Percentiles rank a stretch among this genome's conserved stretches.
phyloP scores from a whole-genome alignment of 2,888 invertebrate species.

The Microplitis manilae region DNA sequence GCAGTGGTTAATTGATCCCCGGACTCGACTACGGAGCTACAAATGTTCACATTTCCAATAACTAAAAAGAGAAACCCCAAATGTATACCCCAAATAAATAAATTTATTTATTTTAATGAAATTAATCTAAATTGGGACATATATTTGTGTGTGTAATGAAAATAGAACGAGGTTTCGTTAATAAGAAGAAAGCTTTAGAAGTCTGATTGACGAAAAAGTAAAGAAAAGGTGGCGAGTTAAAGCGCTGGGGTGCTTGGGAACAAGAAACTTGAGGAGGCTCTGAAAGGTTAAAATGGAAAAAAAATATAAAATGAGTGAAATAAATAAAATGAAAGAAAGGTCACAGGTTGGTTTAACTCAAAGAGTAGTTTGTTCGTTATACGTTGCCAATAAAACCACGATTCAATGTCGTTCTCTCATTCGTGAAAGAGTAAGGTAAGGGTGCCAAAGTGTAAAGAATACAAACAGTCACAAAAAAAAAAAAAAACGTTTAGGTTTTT shows the following conservation, averaged over 20 bases:
- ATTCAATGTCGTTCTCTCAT: constrained; percentile 5
- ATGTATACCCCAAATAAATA: too few relatives aligned
- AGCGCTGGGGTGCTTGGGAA: neutral
- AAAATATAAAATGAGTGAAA: neutral
- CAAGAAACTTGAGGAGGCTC: neutral
- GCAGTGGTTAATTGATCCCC: constrained; percentile 1
- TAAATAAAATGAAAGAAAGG: neutral
- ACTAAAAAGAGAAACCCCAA: neutral
- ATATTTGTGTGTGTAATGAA: too few relatives aligned
- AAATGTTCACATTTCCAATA: neutral
- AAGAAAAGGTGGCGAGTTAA: neutral
- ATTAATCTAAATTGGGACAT: too few relatives aligned
- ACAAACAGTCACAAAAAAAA: neutral
- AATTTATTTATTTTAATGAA: too few relatives aligned
- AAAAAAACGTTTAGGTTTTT: too few relatives aligned
- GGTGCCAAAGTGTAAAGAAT: constrained; percentile 1
- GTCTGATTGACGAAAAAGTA: neutral
- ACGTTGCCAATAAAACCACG: constrained; percentile 22
- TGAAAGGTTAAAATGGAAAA: neutral
- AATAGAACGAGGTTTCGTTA: too few relatives aligned
- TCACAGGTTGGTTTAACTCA: constrained; percentile 16
- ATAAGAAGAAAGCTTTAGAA: neutral
- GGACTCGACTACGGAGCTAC: neutral
- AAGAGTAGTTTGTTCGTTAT: constrained; percentile 20
- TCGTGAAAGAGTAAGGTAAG: neutral